phyloP scores from a whole-genome alignment of 1,140 invertebrate species.

The Drosophila azteca region DNA sequence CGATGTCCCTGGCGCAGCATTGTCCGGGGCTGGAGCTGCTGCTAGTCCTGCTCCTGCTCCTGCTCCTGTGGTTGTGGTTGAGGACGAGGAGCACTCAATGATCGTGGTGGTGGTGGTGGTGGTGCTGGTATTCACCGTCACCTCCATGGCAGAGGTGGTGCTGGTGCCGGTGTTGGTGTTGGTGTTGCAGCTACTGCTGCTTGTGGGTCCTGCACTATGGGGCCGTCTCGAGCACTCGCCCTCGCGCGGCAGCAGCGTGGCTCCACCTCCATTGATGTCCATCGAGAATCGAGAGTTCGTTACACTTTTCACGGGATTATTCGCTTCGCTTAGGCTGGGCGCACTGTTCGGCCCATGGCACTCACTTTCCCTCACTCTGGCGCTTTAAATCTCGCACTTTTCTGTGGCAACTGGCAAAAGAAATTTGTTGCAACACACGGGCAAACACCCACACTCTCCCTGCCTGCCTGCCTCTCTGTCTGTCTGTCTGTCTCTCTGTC shows the following conservation, averaged over 20 bases:
- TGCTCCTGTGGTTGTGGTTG: constrained; percentile 5
- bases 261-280: too few species aligned
- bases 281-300: too few species aligned
- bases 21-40: not conserved
- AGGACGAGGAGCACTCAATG: constrained; percentile 33
- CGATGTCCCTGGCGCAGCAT: constrained; percentile 7
- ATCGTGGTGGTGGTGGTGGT: constrained; percentile 43
- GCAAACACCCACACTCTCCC: too few species aligned
- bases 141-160: constrained; percentile 29
- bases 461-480: not conserved
- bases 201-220: too few species aligned
- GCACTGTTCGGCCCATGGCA: constrained; percentile 20
- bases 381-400: constrained; percentile 22
- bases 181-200: not conserved
- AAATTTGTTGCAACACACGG: constrained; percentile 51
- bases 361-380: not conserved
- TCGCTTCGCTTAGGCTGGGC: constrained; percentile 6
- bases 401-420: constrained; percentile 18
- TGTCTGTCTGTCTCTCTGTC: constrained; percentile 14
- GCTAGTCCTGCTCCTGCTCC: not conserved
- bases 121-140: constrained; percentile 20
- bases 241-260: too few species aligned
- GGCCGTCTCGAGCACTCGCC: not conserved
- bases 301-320: not conserved
- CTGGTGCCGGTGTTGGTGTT: constrained; percentile 17